phyloP scores from a whole-genome alignment of 2,888 invertebrate species.

The Hirtodrosophila trivittata region DNA sequence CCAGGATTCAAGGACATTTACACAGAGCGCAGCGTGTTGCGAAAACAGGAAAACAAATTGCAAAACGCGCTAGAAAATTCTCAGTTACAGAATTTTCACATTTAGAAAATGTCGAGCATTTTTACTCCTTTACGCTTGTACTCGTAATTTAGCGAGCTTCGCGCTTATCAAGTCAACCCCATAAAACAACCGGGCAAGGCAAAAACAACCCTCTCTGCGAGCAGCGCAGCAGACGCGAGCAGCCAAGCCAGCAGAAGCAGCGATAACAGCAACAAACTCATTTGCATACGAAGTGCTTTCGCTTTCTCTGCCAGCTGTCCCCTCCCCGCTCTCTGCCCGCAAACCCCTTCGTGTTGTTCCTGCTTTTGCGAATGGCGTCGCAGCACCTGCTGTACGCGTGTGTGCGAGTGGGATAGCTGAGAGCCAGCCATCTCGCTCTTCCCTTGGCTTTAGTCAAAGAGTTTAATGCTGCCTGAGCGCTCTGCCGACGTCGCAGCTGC shows the following conservation, averaged over 20 bases:
- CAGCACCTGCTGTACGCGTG: slow-evolving; percentile 60
- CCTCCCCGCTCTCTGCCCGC: slow-evolving; percentile 3
- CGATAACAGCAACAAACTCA: slow-evolving; percentile 71
- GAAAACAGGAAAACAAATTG: slow-evolving; percentile 32
- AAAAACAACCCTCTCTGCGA: slow-evolving; percentile 69
- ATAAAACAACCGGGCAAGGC: slow-evolving; percentile 10
- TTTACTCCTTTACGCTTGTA: slow-evolving; percentile 43
- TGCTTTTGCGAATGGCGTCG: slow-evolving; percentile 67
- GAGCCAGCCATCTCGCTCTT: slow-evolving; percentile 31
- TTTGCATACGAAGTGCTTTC: slow-evolving; percentile 78
- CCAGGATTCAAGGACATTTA: slow-evolving; percentile 47
- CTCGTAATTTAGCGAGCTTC: slow-evolving; percentile 55
- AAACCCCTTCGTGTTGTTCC: slow-evolving; percentile 39
- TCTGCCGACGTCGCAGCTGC: slow-evolving; percentile 13
- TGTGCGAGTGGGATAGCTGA: slow-evolving; percentile 42
- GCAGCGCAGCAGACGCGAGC: slow-evolving; percentile 32
- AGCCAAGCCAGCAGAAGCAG: slow-evolving; percentile 40
- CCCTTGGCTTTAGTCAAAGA: slow-evolving; percentile 63
- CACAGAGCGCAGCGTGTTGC: slow-evolving; percentile 48
- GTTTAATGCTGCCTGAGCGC: slow-evolving; percentile 70
- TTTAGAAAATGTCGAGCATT: slow-evolving; percentile 28
- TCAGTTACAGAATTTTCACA: slow-evolving; percentile 58
- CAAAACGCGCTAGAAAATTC: slow-evolving; percentile 24
- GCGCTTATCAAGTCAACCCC: slow-evolving; percentile 60
- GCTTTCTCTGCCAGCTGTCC: slow-evolving; percentile 53